Base-by-base conservation (phyloP, 2,888 invertebrate genomes). In the Zele albiditarsus region DNA sequence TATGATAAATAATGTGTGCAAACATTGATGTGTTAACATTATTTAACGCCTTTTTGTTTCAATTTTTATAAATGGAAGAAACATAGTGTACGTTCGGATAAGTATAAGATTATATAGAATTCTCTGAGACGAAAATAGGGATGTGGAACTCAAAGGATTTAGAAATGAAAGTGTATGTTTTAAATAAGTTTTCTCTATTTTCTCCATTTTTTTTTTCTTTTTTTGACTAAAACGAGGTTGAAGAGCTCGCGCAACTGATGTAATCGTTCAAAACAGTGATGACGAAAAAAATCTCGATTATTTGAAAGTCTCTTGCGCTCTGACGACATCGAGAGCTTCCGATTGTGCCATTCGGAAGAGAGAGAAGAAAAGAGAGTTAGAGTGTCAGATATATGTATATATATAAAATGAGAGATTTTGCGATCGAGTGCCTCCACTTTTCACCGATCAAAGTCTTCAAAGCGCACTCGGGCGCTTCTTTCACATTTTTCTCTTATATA, bases 341-440 rank as follows among this genome's bases (percentile, higher is more conserved):
- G 70, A 70, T 70, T 70, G 70, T 62, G 57, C 60, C 23, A 70
- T 58, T 70, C 33, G 42, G 25, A 53, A 20, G n/a, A 53, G 20
- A 20, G n/a, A 53, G n/a, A 53, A 8, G 20, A 53, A 53, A 53
- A 53, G 53, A n/a, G n/a, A 53, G 20, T n/a, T 53, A 23, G 6
- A 53, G 20, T 3, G 3, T 20, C 4, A 53, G 2, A 53, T 20
- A 20, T 20, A 53, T 16, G 46, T 16, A n/a, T 2, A n/a, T 46
- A n/a, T 46, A n/a, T n/a, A 53, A 0, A 20, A 53, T 53, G 60
- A 60, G 79, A 83, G 81, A 82, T 84, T 86, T 84, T 82, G 86
- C 85, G 81, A 85, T 84, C 83, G 84, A 86, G 85, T 86, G 82
- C 76, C 81, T 80, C 84, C 81, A 84, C 83, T 85, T 83, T 84